phyloP scores from a whole-genome alignment of 2,113 vertebrate species.

The Gnathonemus echidnorhynchus region DNA sequence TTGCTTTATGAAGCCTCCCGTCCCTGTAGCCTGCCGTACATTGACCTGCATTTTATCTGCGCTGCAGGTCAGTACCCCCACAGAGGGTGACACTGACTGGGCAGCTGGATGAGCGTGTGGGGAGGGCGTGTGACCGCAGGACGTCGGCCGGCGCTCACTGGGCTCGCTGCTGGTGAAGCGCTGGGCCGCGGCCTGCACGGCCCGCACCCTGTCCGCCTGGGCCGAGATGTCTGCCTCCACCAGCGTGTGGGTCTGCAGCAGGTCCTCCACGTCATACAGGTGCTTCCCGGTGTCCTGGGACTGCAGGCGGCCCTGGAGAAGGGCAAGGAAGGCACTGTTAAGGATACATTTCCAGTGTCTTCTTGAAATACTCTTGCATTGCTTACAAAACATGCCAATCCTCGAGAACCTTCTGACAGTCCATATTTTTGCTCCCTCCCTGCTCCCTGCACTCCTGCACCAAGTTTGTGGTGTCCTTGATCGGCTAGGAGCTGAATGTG shows the following conservation, averaged over 20 bases:
- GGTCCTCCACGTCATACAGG: constrained; percentile 81
- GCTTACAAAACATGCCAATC: background rate
- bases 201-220: constrained; percentile 80
- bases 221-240: constrained; percentile 83
- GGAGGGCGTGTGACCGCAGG: background rate
- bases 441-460: background rate
- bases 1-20: background rate
- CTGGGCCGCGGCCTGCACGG: constrained; percentile 63
- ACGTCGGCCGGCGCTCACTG: constrained; percentile 51
- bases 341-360: background rate
- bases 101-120: background rate
- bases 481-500: background rate
- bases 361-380: background rate
- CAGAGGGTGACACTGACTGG: background rate
- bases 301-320: constrained; percentile 72
- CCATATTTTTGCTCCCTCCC: background rate
- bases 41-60: background rate
- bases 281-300: constrained; percentile 87
- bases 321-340: constrained; percentile 8
- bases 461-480: background rate
- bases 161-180: constrained; percentile 70
- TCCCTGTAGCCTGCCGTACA: background rate
- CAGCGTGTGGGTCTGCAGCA: constrained; percentile 84
- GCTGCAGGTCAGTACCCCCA: background rate
- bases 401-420: background rate